Evolutionary conservation across 2,113 vertebrate genomes (phyloP).

Genomic region (Anguilla rostrata): DNA sequence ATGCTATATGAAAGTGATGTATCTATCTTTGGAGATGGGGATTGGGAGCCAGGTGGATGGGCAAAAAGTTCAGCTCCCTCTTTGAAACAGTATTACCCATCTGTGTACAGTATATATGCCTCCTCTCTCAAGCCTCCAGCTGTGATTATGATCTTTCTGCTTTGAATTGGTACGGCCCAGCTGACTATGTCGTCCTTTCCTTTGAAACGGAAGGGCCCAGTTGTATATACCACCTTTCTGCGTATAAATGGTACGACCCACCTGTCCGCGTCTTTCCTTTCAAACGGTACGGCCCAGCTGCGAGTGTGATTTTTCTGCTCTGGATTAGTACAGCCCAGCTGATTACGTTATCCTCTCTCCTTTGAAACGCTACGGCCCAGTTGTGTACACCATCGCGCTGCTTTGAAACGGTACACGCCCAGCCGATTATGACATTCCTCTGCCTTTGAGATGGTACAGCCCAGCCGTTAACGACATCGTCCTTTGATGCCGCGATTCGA

Average conservation of each 20-base stretch:
- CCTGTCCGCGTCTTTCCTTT: not conserved
- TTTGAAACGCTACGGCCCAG: not conserved
- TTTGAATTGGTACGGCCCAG: not conserved
- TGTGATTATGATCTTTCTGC: not conserved
- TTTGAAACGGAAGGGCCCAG: not conserved
- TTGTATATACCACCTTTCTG: not conserved
- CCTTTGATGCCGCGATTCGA: not conserved
- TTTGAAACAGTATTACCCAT: not conserved
- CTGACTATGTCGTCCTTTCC: not conserved
- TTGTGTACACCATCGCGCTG: not conserved
- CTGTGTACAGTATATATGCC: not conserved
- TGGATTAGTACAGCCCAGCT: slow-evolving; percentile 1
- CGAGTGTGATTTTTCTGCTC: not conserved
- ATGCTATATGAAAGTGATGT: not conserved
- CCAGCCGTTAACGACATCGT: not conserved
- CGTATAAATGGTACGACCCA: not conserved
- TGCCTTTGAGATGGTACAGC: not conserved
- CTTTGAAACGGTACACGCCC: not conserved
- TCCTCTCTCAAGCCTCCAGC: not conserved
- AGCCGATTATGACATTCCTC: not conserved
- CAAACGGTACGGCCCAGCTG: not conserved
- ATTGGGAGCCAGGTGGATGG: not conserved
- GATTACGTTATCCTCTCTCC: not conserved
- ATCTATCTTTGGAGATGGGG: not conserved
- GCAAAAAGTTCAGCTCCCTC: not conserved